phyloP scores from a whole-genome alignment of 2,888 invertebrate genomes.

The Rhogogaster chlorosoma region DNA sequence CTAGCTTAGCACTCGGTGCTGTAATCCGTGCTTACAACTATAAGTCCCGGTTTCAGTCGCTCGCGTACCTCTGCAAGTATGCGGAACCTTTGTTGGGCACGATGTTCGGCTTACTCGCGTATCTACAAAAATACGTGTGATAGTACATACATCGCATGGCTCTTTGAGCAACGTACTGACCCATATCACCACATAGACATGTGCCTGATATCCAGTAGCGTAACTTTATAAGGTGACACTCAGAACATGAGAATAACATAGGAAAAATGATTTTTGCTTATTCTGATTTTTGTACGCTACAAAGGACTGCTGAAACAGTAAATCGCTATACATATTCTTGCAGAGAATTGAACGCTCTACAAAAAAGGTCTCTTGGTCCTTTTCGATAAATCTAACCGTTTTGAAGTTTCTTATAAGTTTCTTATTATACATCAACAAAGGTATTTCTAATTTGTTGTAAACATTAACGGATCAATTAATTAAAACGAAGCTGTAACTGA shows the following conservation, averaged over 20 bases:
- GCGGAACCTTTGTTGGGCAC: constrained; percentile 25
- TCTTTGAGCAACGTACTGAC: background rate
- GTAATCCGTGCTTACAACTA: constrained; percentile 45
- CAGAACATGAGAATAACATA: too few species aligned
- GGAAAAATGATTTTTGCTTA: too few species aligned
- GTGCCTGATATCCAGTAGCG: background rate
- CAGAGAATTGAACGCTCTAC: too few species aligned
- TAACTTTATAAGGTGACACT: too few species aligned
- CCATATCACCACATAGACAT: background rate
- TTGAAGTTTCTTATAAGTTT: background rate
- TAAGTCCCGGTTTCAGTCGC: constrained; percentile 40
- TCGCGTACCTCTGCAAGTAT: constrained; percentile 3
- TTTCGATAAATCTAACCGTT: too few species aligned
- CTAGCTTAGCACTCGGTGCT: constrained; percentile 27
- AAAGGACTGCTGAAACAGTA: too few species aligned
- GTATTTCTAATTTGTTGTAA: background rate
- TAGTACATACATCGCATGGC: background rate
- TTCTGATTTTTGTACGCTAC: too few species aligned
- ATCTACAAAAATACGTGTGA: background rate
- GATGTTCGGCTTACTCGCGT: background rate
- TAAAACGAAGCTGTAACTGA: too few species aligned
- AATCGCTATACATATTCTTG: too few species aligned
- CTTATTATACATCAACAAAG: background rate
- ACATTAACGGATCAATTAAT: background rate
- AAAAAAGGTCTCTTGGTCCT: too few species aligned